phyloP scores from a whole-genome alignment of 2,888 invertebrate species.

The Thereva nobilitata region DNA sequence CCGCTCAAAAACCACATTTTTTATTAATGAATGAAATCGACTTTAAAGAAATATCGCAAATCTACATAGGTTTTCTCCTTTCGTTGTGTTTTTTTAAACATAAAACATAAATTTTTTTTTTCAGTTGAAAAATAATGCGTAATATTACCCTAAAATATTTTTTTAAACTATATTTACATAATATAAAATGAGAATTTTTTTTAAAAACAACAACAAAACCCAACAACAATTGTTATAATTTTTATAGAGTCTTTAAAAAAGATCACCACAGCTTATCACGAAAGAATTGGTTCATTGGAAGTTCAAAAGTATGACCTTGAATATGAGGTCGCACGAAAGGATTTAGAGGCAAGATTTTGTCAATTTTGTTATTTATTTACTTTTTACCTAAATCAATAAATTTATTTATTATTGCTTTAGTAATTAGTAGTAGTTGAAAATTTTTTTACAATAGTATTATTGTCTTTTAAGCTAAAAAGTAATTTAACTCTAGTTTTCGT shows the following conservation, averaged over 20 bases:
- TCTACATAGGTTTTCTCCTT: too few relatives aligned
- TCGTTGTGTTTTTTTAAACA: too few relatives aligned
- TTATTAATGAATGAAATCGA: too few relatives aligned
- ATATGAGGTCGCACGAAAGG: slow-evolving; percentile 93
- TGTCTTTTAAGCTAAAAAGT: too few relatives aligned
- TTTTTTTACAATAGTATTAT: too few relatives aligned
- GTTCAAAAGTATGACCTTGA: slow-evolving; percentile 95
- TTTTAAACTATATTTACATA: slow-evolving; percentile 5
- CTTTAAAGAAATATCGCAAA: too few relatives aligned
- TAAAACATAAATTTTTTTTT: too few relatives aligned
- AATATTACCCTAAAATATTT: neutral
- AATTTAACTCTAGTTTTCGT: too few relatives aligned
- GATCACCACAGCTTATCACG: slow-evolving; percentile 55
- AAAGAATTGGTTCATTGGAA: slow-evolving; percentile 56
- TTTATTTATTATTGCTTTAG: slow-evolving; percentile 17
- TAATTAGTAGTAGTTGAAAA: neutral
- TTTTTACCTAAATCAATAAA: slow-evolving; percentile 14
- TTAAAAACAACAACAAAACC: neutral
- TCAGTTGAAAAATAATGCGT: too few relatives aligned
- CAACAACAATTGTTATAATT: slow-evolving; percentile 23
- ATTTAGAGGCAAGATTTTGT: slow-evolving; percentile 80
- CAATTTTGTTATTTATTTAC: slow-evolving; percentile 43
- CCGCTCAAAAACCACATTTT: too few relatives aligned
- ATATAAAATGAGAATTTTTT: neutral
- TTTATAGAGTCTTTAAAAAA: slow-evolving; percentile 54